phyloP scores from a whole-genome alignment of 2,888 invertebrate species.

The Tipula unca region DNA sequence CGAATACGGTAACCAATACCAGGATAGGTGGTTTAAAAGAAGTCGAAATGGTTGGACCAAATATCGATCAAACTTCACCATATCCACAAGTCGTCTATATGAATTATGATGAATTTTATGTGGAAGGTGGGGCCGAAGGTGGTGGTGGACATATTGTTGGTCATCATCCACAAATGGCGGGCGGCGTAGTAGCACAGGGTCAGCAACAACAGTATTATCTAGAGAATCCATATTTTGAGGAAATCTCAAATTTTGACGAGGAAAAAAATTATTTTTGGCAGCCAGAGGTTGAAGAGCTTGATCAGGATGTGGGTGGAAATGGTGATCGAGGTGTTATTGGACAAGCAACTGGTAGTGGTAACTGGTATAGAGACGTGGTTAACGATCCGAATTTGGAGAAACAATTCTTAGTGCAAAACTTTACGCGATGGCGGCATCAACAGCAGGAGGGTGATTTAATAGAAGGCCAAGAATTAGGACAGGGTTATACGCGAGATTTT shows the following conservation, averaged over 20 bases:
- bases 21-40: constrained; percentile 35
- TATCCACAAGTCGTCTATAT: constrained; percentile 15
- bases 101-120: constrained; percentile 17
- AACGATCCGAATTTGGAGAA: constrained; percentile 17
- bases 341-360: background rate
- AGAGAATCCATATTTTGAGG: constrained; percentile 19
- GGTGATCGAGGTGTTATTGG: constrained; percentile 14
- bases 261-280: constrained; percentile 20
- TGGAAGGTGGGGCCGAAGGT: constrained; percentile 14
- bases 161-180: constrained; percentile 1
- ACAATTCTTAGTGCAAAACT: constrained; percentile 17
- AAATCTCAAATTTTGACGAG: constrained; percentile 18
- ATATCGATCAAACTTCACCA: constrained; percentile 50
- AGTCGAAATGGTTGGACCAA: constrained; percentile 53
- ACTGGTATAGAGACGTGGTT: constrained; percentile 10
- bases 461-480: background rate
- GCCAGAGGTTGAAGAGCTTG: constrained; percentile 14
- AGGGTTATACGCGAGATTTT: constrained; percentile 1
- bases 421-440: constrained; percentile 17
- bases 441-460: background rate
- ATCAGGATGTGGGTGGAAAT: background rate
- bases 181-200: background rate
- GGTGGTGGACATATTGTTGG: background rate
- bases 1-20: background rate
- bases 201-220: constrained; percentile 17